Base-by-base conservation (phyloP, 2,113 vertebrate species). In the Mesocricetus auratus region DNA sequence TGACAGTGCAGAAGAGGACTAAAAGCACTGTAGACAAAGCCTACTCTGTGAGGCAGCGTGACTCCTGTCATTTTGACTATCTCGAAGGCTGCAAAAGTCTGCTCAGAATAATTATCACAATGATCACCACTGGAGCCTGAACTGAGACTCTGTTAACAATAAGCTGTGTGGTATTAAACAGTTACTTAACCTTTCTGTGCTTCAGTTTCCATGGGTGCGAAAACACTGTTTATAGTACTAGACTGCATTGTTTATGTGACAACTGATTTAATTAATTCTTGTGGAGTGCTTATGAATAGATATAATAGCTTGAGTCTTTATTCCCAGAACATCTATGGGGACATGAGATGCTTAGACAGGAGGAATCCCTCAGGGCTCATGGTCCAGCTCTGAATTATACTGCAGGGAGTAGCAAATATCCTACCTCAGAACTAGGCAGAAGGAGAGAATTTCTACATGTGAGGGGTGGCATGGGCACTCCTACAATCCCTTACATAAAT, bases 111-210 rank as follows among this genome's bases (percentile, higher is more conserved):
- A 68, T 33, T 29, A 39, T 47, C 64, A 62, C 17, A 68, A 66
- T 26, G 33, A 33, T 3, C 2, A 7, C 33, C 4, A 36, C 53
- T 90, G 42, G 50, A 39, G 7, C 36, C 74, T 13, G 47, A 73
- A 53, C 78, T 71, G 15, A 74, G 16, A 29, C 66, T 91, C 83
- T 91, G 36, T 56, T 60, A 50, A 89, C n/a, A 77, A 36, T 10
- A 86, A 64, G 7, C 50, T 53, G 15, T 66, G 85, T 90, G 24
- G 1, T 73, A 56, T n/a, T 56, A 45, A 36, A 42, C 26, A 42
- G 6, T 89, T 89, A 42, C 47, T 71, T 79, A 91, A 81, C 71
- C 56, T 95, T 74, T 79, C 89, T 88, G 62, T 17, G 45, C 42
- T 93, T 93, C 68, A 56, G 42, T 62, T 86, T 69, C 56, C 47